Evolutionary conservation across 2,113 vertebrate species (phyloP).

Genomic region (Grammomys dolichurus): DNA sequence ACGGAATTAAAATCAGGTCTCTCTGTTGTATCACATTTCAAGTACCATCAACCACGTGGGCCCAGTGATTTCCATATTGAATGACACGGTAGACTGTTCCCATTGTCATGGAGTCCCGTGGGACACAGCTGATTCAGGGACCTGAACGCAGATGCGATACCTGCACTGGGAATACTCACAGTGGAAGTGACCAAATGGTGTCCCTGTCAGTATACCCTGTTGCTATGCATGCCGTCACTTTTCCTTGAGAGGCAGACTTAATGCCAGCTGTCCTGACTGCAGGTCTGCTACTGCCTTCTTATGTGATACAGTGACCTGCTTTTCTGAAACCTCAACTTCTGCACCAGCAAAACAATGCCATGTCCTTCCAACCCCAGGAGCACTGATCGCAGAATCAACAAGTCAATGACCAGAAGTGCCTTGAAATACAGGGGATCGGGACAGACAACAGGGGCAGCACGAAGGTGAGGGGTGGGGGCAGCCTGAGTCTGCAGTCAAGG

Average conservation of each 20-base stretch:
- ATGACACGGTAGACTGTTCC: neutral
- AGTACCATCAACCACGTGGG: neutral
- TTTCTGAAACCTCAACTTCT: neutral
- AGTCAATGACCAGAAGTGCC: neutral
- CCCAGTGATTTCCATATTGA: neutral
- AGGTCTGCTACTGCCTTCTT: neutral
- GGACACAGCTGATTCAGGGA: neutral
- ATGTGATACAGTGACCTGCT: accelerated
- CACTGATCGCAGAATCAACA: neutral
- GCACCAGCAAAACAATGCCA: neutral
- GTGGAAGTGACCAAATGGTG: accelerated
- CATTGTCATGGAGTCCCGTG: accelerated
- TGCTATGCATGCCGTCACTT: accelerated
- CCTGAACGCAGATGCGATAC: accelerated
- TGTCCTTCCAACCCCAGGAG: neutral
- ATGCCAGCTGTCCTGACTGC: neutral
- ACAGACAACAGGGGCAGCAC: accelerated
- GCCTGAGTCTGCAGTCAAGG: neutral
- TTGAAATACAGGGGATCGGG: accelerated
- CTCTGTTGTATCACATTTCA: neutral
- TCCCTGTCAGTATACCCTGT: neutral
- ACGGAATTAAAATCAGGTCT: neutral
- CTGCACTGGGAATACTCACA: accelerated
- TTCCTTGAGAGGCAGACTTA: neutral
- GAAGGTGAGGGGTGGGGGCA: accelerated